A percentile compares a stretch with the other conserved stretches of the same genome.
phyloP scores from a whole-genome alignment of 2,888 invertebrate species.

The Glaucopsyche alexis region DNA sequence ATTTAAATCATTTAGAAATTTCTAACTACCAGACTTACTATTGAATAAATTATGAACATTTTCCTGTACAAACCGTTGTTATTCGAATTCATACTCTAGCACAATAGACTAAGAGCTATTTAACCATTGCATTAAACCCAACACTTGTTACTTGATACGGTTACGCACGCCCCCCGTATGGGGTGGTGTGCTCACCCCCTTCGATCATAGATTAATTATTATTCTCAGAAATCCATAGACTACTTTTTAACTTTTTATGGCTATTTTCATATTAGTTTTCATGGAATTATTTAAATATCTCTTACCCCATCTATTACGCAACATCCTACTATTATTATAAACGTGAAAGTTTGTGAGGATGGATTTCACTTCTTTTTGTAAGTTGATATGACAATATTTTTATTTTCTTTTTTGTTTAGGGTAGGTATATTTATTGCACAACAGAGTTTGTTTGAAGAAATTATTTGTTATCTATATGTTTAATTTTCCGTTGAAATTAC shows the following conservation, averaged over 20 bases:
- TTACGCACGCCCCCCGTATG: slow-evolving; percentile 61
- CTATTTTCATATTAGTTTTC: neutral
- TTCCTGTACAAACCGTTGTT: neutral
- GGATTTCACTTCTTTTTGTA: too few relatives aligned
- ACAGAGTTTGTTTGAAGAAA: too few relatives aligned
- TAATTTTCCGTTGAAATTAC: too few relatives aligned
- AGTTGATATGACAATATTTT: too few relatives aligned
- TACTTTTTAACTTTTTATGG: neutral
- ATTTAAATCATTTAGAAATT: neutral
- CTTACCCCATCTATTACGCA: neutral
- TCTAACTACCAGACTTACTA: neutral
- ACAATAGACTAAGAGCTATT: neutral
- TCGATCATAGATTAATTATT: slow-evolving; percentile 25
- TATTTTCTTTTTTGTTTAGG: too few relatives aligned
- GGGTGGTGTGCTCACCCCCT: slow-evolving; percentile 68
- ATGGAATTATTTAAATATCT: neutral
- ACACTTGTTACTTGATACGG: slow-evolving; percentile 56
- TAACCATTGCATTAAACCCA: slow-evolving; percentile 18
- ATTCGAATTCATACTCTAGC: slow-evolving; percentile 6
- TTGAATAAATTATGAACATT: slow-evolving; percentile 18
- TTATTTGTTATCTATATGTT: too few relatives aligned
- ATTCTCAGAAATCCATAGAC: slow-evolving; percentile 7
- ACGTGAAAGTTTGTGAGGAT: too few relatives aligned
- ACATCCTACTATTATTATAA: too few relatives aligned
- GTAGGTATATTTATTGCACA: too few relatives aligned